Evolutionary conservation across 2,888 invertebrate species (phyloP).

Genomic region (Tachystola acroxantha): DNA sequence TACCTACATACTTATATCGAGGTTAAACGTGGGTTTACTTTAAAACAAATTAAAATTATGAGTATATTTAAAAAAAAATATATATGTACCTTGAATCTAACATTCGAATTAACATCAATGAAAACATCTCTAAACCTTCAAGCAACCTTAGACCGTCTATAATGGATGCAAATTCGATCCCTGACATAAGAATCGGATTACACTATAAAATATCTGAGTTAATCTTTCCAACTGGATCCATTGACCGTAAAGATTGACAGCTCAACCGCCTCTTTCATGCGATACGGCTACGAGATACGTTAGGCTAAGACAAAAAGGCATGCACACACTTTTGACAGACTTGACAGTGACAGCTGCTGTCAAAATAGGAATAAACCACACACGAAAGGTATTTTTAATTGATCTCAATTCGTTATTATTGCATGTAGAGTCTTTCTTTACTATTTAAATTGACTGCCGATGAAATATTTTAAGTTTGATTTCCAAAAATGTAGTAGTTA

Average conservation of each 20-base stretch:
- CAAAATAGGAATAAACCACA: slow-evolving; percentile 54
- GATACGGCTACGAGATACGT: neutral
- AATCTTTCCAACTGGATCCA: neutral
- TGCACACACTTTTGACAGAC: slow-evolving; percentile 18
- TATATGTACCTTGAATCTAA: too few relatives aligned
- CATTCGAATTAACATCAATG: too few relatives aligned
- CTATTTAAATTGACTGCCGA: too few relatives aligned
- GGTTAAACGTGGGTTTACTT: too few relatives aligned
- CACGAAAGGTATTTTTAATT: slow-evolving; percentile 27
- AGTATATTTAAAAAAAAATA: too few relatives aligned
- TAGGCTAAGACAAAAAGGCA: slow-evolving; percentile 7
- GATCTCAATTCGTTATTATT: too few relatives aligned
- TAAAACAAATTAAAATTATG: too few relatives aligned
- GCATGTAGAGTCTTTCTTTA: too few relatives aligned
- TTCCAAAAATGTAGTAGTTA: too few relatives aligned
- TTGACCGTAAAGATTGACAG: slow-evolving; percentile 8
- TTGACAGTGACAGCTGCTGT: slow-evolving; percentile 58
- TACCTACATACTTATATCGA: too few relatives aligned
- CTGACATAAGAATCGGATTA: neutral
- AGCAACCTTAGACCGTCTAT: too few relatives aligned
- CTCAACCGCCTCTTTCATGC: slow-evolving; percentile 10
- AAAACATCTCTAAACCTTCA: neutral
- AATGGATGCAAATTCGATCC: slow-evolving; percentile 1
- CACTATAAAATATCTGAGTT: neutral
- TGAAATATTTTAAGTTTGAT: too few relatives aligned